phyloP scores from a whole-genome alignment of 1,140 invertebrate species.

The Hestina assimilis region DNA sequence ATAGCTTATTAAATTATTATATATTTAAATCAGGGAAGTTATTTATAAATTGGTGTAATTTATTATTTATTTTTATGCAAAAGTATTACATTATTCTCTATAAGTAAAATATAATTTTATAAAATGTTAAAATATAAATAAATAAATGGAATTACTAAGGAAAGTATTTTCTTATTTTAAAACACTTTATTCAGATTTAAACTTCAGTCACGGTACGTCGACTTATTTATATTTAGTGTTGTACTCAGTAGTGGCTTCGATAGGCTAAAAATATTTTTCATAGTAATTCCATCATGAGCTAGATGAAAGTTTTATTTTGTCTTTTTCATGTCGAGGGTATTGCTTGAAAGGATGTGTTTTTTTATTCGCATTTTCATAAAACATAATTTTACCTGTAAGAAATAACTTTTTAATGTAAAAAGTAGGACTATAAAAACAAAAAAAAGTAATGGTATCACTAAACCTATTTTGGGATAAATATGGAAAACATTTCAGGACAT shows the following conservation, averaged over 20 bases:
- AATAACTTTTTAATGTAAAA: no score
- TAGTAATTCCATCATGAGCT: constrained; percentile 51
- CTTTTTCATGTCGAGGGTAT: not conserved
- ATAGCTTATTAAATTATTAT: not conserved
- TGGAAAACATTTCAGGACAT: no score
- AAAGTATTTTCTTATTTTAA: constrained; percentile 29
- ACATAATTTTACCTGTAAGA: no score
- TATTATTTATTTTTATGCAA: no score
- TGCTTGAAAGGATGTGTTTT: not conserved
- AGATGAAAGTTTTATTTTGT: not conserved
- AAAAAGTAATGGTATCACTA: no score
- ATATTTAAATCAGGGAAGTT: not conserved
- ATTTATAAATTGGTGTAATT: no score
- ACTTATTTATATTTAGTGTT: constrained; percentile 9
- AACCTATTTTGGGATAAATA: no score
- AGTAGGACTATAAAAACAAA: no score
- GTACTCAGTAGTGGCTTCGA: constrained; percentile 12
- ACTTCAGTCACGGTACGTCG: constrained; percentile 40
- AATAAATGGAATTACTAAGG: constrained; percentile 68
- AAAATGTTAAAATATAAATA: constrained; percentile 24
- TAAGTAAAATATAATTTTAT: constrained; percentile 6
- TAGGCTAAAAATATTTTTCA: constrained; percentile 23
- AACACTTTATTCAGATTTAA: constrained; percentile 11
- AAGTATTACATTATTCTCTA: no score
- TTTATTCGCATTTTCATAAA: no score